phyloP scores from a whole-genome alignment of 2,888 invertebrate species.

The Xestia xanthographa region DNA sequence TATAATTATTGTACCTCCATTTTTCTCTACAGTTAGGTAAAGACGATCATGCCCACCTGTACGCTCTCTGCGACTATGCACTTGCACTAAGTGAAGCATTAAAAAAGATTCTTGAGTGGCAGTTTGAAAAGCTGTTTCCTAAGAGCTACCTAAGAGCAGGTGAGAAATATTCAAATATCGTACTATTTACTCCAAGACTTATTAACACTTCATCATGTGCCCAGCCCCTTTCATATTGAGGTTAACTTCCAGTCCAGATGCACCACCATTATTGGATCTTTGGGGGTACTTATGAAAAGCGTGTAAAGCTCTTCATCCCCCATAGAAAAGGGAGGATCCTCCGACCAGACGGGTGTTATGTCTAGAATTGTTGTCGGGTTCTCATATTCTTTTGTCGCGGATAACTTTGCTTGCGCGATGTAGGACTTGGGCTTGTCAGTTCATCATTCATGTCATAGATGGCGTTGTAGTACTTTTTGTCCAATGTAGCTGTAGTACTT shows the following conservation, averaged over 20 bases:
- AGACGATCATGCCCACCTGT: slow-evolving; percentile 94
- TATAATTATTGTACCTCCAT: not conserved
- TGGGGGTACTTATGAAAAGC: too few species aligned
- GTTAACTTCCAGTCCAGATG: not conserved
- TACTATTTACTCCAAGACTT: not conserved
- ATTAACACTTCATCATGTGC: not conserved
- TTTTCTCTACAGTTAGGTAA: slow-evolving; percentile 72
- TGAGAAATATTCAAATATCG: slow-evolving; percentile 75
- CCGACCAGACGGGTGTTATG: too few species aligned
- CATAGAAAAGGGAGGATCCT: too few species aligned
- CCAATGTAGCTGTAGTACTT: too few species aligned
- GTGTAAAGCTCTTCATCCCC: too few species aligned
- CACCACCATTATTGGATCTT: too few species aligned
- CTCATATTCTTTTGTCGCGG: too few species aligned
- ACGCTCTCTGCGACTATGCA: slow-evolving; percentile 97
- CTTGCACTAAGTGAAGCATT: slow-evolving; percentile 96
- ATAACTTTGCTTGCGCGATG: too few species aligned
- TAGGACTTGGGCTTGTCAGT: too few species aligned
- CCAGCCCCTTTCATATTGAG: not conserved
- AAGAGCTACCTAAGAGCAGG: slow-evolving; percentile 93
- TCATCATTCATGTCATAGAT: too few species aligned
- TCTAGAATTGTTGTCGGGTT: too few species aligned
- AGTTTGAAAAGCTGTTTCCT: slow-evolving; percentile 91
- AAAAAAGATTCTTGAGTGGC: slow-evolving; percentile 96
- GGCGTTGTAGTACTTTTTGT: too few species aligned